Conservation (phyloP, 1,140 invertebrate species). For the Drosophila lowei region DNA sequence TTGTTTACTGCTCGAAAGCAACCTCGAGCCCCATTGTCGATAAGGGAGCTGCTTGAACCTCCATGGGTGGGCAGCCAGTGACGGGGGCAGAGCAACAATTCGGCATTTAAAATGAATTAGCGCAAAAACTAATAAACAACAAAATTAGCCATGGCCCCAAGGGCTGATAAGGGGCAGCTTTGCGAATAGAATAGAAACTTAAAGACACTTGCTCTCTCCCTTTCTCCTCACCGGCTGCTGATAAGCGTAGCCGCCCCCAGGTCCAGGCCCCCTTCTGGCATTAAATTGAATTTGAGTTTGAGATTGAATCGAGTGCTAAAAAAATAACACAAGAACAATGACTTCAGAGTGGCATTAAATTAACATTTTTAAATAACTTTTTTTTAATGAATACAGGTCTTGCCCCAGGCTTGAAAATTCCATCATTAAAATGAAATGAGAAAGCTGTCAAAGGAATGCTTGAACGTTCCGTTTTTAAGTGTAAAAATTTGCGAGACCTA, state of each 20-base stretch:
- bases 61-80: slow-evolving; percentile 33
- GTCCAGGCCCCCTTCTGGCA: slow-evolving; percentile 9
- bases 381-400: slow-evolving; percentile 25
- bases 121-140: slow-evolving; percentile 55
- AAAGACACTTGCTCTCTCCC: background rate
- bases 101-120: slow-evolving; percentile 66
- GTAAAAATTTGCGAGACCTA: slow-evolving; percentile 26
- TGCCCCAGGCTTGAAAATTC: slow-evolving; percentile 16
- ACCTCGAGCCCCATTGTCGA: no score
- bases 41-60: slow-evolving; percentile 1
- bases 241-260: slow-evolving; percentile 14
- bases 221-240: slow-evolving; percentile 11
- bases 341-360: slow-evolving; percentile 11
- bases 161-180: slow-evolving; percentile 39
- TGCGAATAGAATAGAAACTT: no score
- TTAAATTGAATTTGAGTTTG: slow-evolving; percentile 2
- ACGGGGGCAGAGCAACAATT: slow-evolving; percentile 35
- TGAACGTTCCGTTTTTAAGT: slow-evolving; percentile 29
- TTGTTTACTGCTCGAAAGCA: no score
- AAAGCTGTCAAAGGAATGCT: slow-evolving; percentile 21
- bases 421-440: slow-evolving; percentile 42
- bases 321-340: background rate
- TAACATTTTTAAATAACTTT: slow-evolving; percentile 31
- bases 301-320: slow-evolving; percentile 27
- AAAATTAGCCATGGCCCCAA: slow-evolving; percentile 44